phyloP scores from a whole-genome alignment of 2,888 invertebrate species.

The Cyaniris semiargus region DNA sequence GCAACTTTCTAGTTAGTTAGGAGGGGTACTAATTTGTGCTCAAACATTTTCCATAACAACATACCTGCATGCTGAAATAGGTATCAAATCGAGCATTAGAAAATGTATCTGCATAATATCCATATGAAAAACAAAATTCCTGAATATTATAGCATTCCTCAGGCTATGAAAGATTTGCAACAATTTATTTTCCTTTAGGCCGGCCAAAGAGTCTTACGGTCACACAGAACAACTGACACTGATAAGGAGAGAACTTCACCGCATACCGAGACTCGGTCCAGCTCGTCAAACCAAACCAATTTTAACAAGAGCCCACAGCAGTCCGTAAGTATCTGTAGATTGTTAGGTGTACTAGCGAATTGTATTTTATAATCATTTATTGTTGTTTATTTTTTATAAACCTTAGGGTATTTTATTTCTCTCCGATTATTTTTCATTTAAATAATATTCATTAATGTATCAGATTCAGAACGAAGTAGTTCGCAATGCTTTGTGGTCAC shows the following conservation, averaged over 20 bases:
- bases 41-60: neutral
- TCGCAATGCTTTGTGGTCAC: neutral
- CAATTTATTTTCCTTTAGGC: conserved; percentile 48
- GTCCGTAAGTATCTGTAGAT: conserved; percentile 59
- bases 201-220: conserved; percentile 78
- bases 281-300: conserved; percentile 55
- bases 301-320: conserved; percentile 74
- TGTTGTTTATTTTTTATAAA: neutral
- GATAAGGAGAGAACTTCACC: conserved; percentile 71
- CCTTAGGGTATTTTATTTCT: neutral
- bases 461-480: neutral
- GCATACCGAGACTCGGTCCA: conserved; percentile 54
- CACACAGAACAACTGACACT: conserved; percentile 81
- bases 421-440: conserved; percentile 1
- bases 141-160: conserved; percentile 30
- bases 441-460: neutral
- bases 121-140: conserved; percentile 31
- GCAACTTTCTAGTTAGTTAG: conserved; percentile 29
- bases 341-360: conserved; percentile 20
- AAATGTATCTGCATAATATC: conserved; percentile 14
- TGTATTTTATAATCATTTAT: conserved; percentile 13
- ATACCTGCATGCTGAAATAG: conserved; percentile 19
- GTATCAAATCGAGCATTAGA: neutral
- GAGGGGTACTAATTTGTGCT: conserved; percentile 24
- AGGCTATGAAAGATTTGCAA: conserved; percentile 32